Conservation (phyloP, 1,140 invertebrate species). For the Hycleus phaleratus region DNA sequence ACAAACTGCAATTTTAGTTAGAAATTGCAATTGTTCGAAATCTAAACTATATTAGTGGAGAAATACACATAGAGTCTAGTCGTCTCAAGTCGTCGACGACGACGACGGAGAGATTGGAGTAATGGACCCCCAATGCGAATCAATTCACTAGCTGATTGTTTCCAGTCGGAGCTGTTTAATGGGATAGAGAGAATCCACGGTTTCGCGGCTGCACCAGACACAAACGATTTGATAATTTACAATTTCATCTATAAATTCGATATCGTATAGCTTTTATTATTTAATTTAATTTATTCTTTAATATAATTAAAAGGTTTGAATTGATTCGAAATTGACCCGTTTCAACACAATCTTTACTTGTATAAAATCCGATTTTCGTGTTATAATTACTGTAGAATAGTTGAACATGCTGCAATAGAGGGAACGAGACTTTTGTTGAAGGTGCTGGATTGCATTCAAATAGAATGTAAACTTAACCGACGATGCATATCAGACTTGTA, state of each 20-base stretch:
- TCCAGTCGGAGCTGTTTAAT: constrained; percentile 39
- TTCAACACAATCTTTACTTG: no score
- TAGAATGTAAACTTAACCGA: no score
- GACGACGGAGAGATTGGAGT: constrained; percentile 26
- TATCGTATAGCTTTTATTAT: no score
- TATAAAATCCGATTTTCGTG: no score
- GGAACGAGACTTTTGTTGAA: no score
- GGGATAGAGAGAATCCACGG: constrained; percentile 30
- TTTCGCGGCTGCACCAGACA: constrained; percentile 34
- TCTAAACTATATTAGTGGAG: constrained; percentile 26
- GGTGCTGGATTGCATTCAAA: no score
- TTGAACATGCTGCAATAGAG: no score
- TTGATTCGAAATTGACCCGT: no score
- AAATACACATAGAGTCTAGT: constrained; percentile 16
- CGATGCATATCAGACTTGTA: not conserved
- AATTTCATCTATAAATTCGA: constrained; percentile 19
- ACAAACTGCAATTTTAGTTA: constrained; percentile 28
- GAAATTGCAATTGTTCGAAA: constrained; percentile 24
- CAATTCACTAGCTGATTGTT: constrained; percentile 40
- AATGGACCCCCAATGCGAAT: constrained; percentile 41
- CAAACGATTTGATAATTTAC: constrained; percentile 35
- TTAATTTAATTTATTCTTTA: no score
- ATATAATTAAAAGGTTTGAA: no score
- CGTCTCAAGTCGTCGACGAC: constrained; percentile 19
- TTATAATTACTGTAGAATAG: no score